A percentile compares a stretch with the other conserved stretches of the same genome.
phyloP scores from a whole-genome alignment of 2,113 vertebrate genomes.

The Pomatostomus ruficeps region DNA sequence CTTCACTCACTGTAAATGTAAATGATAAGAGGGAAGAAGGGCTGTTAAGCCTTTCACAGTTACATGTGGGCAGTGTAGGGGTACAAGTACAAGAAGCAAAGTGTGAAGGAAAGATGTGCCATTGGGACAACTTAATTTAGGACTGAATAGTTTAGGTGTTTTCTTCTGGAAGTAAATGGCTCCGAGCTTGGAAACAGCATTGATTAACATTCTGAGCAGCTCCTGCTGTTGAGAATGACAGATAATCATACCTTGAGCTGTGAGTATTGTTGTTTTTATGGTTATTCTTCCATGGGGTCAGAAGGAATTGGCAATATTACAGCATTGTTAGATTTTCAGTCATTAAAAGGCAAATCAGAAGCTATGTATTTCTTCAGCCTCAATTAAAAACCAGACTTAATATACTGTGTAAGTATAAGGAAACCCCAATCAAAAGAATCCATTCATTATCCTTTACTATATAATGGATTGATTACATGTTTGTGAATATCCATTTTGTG shows the following conservation, averaged over 20 bases:
- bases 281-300: neutral
- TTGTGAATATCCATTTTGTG: neutral
- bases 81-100: neutral
- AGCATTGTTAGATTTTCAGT: neutral
- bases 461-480: neutral
- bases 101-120: neutral
- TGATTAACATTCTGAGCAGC: constrained; percentile 2
- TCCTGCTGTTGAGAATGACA: neutral
- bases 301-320: neutral
- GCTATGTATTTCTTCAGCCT: neutral
- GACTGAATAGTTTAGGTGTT: neutral
- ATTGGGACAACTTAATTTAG: neutral
- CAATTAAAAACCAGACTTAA: neutral
- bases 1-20: neutral
- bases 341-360: neutral
- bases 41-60: neutral
- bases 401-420: neutral
- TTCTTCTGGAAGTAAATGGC: neutral
- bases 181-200: neutral
- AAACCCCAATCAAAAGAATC: neutral
- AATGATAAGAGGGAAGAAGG: neutral
- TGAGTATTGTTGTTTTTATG: neutral
- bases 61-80: neutral
- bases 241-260: constrained; percentile 26
- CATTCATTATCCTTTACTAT: neutral